Conservation (phyloP, 2,797 vertebrate genomes). For the Mionectes olivaceus region DNA sequence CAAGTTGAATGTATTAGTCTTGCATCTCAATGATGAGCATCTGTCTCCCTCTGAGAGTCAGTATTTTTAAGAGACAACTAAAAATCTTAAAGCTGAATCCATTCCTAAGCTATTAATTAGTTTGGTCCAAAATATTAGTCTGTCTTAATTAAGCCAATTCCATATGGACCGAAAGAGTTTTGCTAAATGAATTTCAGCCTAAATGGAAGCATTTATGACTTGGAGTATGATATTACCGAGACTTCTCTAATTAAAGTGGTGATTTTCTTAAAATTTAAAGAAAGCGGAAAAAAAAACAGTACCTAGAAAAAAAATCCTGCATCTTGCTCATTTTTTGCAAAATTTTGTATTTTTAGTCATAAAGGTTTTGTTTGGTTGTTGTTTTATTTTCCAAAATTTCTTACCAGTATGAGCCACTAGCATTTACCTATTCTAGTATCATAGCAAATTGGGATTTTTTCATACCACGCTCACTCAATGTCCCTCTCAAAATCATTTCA, state of each 20-base stretch:
- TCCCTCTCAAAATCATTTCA: not conserved
- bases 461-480: accelerated
- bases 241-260: not conserved
- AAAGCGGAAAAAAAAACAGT: not conserved
- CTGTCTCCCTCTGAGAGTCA: not conserved
- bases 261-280: not conserved
- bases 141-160: conserved; percentile 38
- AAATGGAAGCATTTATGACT: not conserved
- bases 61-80: not conserved
- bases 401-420: not conserved
- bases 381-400: not conserved
- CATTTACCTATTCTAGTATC: not conserved
- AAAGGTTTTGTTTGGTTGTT: not conserved
- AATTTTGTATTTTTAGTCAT: not conserved
- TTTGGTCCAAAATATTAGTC: conserved; percentile 13
- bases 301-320: not conserved
- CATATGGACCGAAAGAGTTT: not conserved
- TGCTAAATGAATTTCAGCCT: conserved; percentile 6
- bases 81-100: not conserved
- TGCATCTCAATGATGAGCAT: not conserved
- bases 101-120: conserved; percentile 37
- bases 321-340: not conserved
- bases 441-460: not conserved
- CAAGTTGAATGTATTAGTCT: not conserved
- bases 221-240: not conserved